phyloP scores from a whole-genome alignment of 2,113 vertebrate genomes.

The Erythrocercus mccallii region DNA sequence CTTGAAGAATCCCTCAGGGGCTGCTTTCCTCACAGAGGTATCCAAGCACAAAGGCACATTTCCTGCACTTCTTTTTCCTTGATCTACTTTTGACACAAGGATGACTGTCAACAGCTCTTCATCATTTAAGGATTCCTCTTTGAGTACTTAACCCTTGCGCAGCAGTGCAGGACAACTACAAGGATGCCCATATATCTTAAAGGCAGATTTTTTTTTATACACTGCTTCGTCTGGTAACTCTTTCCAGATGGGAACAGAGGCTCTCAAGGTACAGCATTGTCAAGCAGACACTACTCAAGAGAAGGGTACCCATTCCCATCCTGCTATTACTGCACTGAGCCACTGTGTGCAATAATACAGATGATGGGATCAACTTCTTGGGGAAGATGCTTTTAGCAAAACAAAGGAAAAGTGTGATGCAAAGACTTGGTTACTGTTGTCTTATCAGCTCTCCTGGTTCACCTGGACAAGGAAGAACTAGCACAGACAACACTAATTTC shows the following conservation, averaged over 20 bases:
- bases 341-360: background rate
- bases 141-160: background rate
- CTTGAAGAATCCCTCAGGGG: background rate
- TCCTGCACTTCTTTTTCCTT: background rate
- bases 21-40: background rate
- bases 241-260: background rate
- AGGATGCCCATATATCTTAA: background rate
- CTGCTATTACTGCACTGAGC: background rate
- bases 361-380: background rate
- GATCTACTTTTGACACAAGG: slow-evolving; percentile 14
- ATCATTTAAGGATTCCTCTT: background rate
- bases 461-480: background rate
- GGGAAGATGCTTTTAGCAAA: background rate
- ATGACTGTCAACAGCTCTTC: background rate
- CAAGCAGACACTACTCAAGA: background rate
- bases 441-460: background rate
- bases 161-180: background rate
- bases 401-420: background rate
- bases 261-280: fast-evolving
- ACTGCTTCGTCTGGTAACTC: background rate
- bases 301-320: background rate
- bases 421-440: background rate
- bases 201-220: background rate
- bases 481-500: background rate
- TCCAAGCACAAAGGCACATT: background rate